phyloP scores from a whole-genome alignment of 2,888 invertebrate species.

The Rhagonycha lutea region DNA sequence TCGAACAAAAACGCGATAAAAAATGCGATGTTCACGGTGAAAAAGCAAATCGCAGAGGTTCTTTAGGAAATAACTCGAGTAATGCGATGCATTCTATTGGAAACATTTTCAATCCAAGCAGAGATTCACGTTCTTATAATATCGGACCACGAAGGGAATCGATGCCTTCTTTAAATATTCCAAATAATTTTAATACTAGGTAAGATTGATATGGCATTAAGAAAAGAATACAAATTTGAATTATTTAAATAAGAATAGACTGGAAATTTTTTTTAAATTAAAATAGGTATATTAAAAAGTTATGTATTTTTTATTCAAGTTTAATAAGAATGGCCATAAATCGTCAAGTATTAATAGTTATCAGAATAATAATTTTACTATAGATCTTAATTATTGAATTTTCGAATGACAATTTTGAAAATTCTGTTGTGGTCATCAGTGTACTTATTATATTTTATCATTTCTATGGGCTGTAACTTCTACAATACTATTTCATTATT shows the following conservation, averaged over 20 bases:
- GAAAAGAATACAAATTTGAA: background rate
- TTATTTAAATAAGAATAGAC: background rate
- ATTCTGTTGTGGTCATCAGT: no score
- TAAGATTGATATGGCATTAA: conserved; percentile 26
- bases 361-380: no score
- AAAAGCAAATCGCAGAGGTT: conserved; percentile 59
- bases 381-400: no score
- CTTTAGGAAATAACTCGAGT: conserved; percentile 61
- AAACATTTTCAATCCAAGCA: conserved; percentile 17
- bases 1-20: conserved; percentile 63
- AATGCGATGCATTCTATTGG: conserved; percentile 29
- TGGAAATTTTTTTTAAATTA: no score
- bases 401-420: no score
- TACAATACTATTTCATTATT: no score
- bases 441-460: no score
- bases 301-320: no score
- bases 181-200: conserved; percentile 44
- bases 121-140: conserved; percentile 51
- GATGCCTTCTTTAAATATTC: conserved; percentile 53
- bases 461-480: no score
- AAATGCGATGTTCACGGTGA: conserved; percentile 75
- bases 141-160: conserved; percentile 56
- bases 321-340: no score
- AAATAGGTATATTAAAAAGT: no score
- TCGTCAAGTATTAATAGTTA: no score